phyloP scores from a whole-genome alignment of 2,113 vertebrate species.

The Psephotus haematonotus region DNA sequence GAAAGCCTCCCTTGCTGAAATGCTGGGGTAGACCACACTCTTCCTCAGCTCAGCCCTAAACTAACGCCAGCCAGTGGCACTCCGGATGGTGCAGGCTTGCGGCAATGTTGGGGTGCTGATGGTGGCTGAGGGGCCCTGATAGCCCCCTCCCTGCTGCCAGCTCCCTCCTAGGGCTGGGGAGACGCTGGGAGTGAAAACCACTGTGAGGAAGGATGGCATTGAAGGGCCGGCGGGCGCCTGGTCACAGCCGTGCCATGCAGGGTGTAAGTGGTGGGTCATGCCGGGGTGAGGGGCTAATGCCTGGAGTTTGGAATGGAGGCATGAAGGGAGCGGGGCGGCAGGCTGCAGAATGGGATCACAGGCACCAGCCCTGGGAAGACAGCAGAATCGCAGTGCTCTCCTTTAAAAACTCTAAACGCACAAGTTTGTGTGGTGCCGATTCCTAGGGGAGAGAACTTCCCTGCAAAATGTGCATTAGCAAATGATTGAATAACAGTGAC shows the following conservation, averaged over 20 bases:
- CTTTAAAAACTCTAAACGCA: neutral
- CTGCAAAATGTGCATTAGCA: neutral
- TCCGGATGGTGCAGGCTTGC: neutral
- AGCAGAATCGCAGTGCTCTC: neutral
- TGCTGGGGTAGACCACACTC: neutral
- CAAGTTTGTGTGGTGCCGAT: neutral
- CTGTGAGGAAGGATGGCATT: rapidly evolving
- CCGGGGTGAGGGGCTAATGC: rapidly evolving
- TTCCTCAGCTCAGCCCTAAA: neutral
- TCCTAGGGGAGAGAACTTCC: neutral
- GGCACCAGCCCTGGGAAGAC: neutral
- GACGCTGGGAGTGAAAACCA: rapidly evolving
- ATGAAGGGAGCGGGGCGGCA: rapidly evolving
- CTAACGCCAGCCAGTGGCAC: rapidly evolving
- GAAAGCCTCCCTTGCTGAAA: neutral
- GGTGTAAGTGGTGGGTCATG: rapidly evolving
- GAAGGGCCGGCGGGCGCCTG: neutral
- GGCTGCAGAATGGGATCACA: neutral
- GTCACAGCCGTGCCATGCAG: rapidly evolving
- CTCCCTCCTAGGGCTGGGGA: neutral
- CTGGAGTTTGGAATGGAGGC: neutral
- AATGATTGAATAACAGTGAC: conserved; percentile 14
- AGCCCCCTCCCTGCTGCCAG: neutral
- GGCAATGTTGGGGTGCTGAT: neutral
- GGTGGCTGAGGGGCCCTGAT: neutral